Evolutionary conservation across 2,113 vertebrate species (phyloP).

Genomic region (Sinocyclocheilus anophthalmus): DNA sequence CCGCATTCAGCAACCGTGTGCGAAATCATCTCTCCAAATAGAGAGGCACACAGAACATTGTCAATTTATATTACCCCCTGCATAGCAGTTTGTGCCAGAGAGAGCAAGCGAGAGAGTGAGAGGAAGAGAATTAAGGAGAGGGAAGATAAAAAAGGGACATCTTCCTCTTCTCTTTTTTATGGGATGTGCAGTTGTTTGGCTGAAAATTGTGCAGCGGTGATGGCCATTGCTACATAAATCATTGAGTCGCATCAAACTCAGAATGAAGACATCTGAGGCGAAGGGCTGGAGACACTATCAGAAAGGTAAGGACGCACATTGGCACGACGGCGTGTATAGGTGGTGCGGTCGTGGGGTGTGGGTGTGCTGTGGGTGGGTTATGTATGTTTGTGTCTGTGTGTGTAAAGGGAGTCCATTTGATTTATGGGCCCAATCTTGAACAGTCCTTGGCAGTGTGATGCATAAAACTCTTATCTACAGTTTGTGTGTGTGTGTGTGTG

Average conservation of each 20-base stretch:
- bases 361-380: too few relatives aligned
- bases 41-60: background rate
- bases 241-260: too few relatives aligned
- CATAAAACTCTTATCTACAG: slow-evolving; percentile 74
- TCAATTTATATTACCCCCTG: slow-evolving; percentile 40
- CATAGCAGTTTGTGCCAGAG: slow-evolving; percentile 26
- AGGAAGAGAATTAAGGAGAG: slow-evolving; percentile 45
- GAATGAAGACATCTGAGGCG: too few relatives aligned
- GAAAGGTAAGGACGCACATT: too few relatives aligned
- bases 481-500: slow-evolving; percentile 34
- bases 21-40: slow-evolving; percentile 14
- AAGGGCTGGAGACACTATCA: too few relatives aligned
- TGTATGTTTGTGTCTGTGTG: slow-evolving; percentile 1
- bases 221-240: slow-evolving; percentile 61
- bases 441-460: slow-evolving; percentile 66
- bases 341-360: too few relatives aligned
- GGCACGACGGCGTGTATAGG: too few relatives aligned
- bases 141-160: slow-evolving; percentile 45
- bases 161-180: slow-evolving; percentile 51
- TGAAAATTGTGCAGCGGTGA: slow-evolving; percentile 50
- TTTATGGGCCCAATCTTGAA: slow-evolving; percentile 69
- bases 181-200: slow-evolving; percentile 42
- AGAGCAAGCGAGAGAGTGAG: background rate
- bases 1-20: slow-evolving; percentile 12
- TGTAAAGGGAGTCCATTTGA: slow-evolving; percentile 58